Evolutionary conservation across 2,888 invertebrate genomes (phyloP).

Genomic region (Agrotis clavis): DNA sequence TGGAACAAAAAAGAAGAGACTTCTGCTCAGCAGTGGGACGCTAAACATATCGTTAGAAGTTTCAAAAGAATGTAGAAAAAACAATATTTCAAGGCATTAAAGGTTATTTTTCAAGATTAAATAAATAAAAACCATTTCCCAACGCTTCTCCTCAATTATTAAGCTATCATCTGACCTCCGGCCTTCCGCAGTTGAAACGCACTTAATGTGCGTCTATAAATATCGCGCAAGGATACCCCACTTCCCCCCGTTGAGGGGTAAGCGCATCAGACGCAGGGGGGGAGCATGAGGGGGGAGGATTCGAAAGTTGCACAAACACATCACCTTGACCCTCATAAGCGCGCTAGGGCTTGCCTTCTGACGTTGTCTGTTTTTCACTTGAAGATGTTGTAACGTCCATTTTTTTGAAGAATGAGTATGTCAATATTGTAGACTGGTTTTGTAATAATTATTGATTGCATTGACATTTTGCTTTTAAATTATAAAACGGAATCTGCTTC

Average conservation of each 20-base stretch:
- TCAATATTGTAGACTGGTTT: neutral
- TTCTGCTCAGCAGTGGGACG: no score
- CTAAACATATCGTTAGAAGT: no score
- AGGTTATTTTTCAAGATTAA: no score
- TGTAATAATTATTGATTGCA: neutral
- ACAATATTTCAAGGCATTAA: no score
- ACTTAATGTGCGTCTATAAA: conserved; percentile 68
- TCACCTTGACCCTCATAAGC: conserved; percentile 85
- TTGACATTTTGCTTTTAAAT: neutral
- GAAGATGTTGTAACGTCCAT: conserved; percentile 27
- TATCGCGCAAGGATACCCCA: conserved; percentile 64
- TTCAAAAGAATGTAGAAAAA: no score
- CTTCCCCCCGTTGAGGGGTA: conserved; percentile 42
- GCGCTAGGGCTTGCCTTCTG: conserved; percentile 57
- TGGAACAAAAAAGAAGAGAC: no score
- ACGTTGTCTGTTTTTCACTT: conserved; percentile 19
- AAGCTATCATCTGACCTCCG: conserved; percentile 50
- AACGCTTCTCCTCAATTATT: conserved; percentile 24
- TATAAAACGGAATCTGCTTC: neutral
- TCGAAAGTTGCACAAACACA: conserved; percentile 85
- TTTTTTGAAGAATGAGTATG: conserved; percentile 16
- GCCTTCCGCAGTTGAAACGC: conserved; percentile 44
- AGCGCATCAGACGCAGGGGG: conserved; percentile 54
- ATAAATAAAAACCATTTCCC: neutral
- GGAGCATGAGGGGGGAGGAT: conserved; percentile 68